Conservation (phyloP, 2,888 invertebrate genomes). For the Macroteleia sp. region DNA sequence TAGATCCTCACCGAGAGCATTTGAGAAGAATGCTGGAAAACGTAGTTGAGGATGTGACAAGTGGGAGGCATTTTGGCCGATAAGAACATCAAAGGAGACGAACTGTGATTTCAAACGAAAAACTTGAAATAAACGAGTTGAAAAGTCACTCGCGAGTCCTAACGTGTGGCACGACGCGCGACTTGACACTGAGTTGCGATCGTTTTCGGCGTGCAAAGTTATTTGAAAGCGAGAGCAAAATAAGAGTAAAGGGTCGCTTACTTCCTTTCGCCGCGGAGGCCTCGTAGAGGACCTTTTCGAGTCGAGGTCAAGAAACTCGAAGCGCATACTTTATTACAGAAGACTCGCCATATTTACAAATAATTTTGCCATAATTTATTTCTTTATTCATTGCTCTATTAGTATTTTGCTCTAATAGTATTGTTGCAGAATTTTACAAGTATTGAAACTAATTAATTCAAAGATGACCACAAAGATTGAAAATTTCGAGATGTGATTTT, state of each 20-base stretch:
- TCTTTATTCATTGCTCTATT: no score
- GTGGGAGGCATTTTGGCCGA: slow-evolving; percentile 67
- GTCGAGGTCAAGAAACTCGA: slow-evolving; percentile 67
- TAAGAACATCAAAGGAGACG: slow-evolving; percentile 1
- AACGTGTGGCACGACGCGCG: slow-evolving; percentile 50
- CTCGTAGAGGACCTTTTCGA: slow-evolving; percentile 47
- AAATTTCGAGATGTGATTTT: no score
- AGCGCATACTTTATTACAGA: background rate
- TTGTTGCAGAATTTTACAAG: no score
- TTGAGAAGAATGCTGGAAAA: slow-evolving; percentile 80
- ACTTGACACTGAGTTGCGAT: slow-evolving; percentile 59
- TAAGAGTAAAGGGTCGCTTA: slow-evolving; percentile 56
- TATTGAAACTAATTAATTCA: no score
- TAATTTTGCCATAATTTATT: no score
- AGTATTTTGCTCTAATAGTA: no score
- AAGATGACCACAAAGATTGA: no score
- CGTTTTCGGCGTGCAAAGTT: slow-evolving; percentile 56
- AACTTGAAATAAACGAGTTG: background rate
- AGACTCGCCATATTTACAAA: no score
- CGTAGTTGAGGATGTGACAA: slow-evolving; percentile 76
- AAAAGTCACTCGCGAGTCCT: slow-evolving; percentile 58
- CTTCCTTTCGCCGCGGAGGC: slow-evolving; percentile 63
- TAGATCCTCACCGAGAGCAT: slow-evolving; percentile 80
- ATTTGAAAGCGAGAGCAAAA: slow-evolving; percentile 57
- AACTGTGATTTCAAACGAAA: background rate